phyloP scores from a whole-genome alignment of 2,113 vertebrate species.

The Micronycteris hirsuta region DNA sequence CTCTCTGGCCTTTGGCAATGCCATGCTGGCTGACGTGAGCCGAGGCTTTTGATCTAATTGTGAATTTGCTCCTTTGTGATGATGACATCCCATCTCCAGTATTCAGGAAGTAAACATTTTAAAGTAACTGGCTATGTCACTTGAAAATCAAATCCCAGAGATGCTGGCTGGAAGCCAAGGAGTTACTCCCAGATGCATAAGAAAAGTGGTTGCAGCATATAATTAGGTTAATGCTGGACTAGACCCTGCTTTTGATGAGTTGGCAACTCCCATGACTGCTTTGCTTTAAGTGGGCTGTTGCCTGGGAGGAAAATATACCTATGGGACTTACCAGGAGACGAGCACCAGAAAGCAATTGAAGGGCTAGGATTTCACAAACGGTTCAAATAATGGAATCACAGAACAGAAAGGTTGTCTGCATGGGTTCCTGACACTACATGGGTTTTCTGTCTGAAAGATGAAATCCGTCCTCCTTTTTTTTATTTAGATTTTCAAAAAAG shows the following conservation, averaged over 20 bases:
- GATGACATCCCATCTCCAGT: neutral
- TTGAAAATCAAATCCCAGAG: constrained; percentile 34
- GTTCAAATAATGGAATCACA: neutral
- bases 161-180: neutral
- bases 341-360: neutral
- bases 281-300: constrained; percentile 32
- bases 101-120: constrained; percentile 42
- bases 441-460: neutral
- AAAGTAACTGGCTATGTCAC: constrained; percentile 28
- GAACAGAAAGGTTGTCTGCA: neutral
- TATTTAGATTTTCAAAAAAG: neutral
- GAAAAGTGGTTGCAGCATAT: neutral
- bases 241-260: constrained; percentile 22
- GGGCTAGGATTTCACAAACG: neutral
- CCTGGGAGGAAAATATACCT: neutral
- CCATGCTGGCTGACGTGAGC: neutral
- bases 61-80: neutral
- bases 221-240: constrained; percentile 40
- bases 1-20: neutral
- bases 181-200: neutral
- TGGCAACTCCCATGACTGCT: constrained; percentile 5
- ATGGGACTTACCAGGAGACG: neutral
- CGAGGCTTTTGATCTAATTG: neutral
- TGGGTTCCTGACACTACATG: neutral
- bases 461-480: neutral